Base-by-base conservation (phyloP, 2,113 vertebrate genomes). In the Silurus glanis region DNA sequence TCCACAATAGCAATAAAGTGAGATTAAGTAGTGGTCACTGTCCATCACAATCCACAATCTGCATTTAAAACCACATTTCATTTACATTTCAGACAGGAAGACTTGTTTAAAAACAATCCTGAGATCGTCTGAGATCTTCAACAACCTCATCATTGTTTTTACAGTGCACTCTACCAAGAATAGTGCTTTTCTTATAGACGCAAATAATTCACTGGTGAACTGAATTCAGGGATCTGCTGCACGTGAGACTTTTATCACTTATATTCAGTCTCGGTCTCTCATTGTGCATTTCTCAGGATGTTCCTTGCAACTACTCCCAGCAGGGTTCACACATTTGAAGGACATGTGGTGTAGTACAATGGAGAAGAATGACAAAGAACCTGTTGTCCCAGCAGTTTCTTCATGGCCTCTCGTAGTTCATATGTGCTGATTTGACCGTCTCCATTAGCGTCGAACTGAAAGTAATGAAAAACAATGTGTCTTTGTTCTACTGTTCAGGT, bases 331-430 rank as follows among this genome's bases (percentile, higher is more conserved):
- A 17, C 45, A n/a, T 55, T 9, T 25, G 13, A 78, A 78, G 6
- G 23, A 75, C 72, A 51, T n/a, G 21, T 75, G 47, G 45, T 75
- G 17, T 75, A 75, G 13, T 19, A n/a, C 72, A 51, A 7, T 76
- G 21, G n/a, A 76, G n/a, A 78, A 25, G 13, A 56, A 56, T 53
- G 13, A 28, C 45, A 28, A 4, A 80, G 2, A 91, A 99, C 97
- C 92, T 98, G 97, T 86, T 99, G 97, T 75, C 98, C 98, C 12
- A 99, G 92, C 64, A 99, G 96, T 91, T 99, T 99, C 91, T 97
- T 98, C 98, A 99, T 99, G 72, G 98, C 98, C 89, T 99, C 98
- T 89, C 98, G 93, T 1, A 99, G 94, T 91, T 99, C 98, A 19
- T 95, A 95, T 74, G 97, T 98, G 90, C 98, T 99, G 91, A 99